These are phyloP conservation scores for Goniozus legneri DNA, from an alignment of 1,140 invertebrate genomes.

Conservation along the genomic window DNA sequence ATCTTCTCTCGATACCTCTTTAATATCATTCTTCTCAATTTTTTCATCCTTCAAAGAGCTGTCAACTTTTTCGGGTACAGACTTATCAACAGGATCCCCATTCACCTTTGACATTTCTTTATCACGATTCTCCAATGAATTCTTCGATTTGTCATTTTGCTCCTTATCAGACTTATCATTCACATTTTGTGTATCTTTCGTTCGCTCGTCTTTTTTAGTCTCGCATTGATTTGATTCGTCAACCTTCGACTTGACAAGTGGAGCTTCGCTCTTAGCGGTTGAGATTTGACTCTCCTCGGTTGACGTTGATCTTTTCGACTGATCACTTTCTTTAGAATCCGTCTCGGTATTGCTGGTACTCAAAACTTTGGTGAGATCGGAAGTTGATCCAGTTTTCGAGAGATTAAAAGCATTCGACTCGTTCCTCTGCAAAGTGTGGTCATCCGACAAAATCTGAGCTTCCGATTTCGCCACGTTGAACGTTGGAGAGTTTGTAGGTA, in stretches of 20 bases:
- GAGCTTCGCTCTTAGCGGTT: background rate
- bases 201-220: background rate
- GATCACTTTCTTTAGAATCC: too few species aligned
- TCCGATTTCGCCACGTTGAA: constrained; percentile 20
- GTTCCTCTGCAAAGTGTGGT: constrained; percentile 18
- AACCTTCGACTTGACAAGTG: background rate
- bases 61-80: too few species aligned
- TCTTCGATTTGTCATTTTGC: background rate
- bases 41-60: background rate
- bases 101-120: background rate
- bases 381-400: constrained; percentile 24
- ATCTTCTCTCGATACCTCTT: background rate
- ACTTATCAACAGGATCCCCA: background rate
- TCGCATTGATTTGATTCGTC: too few species aligned
- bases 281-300: background rate
- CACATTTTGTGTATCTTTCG: background rate
- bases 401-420: constrained; percentile 39
- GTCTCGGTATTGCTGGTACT: too few species aligned
- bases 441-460: constrained; percentile 13
- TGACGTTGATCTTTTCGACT: too few species aligned
- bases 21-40: background rate
- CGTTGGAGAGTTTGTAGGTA: constrained; percentile 14
- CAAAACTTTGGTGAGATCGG: background rate
- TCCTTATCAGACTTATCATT: background rate
- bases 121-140: background rate